Conservation (phyloP, 2,888 invertebrate species). For the Euplagia quadripunctaria region DNA sequence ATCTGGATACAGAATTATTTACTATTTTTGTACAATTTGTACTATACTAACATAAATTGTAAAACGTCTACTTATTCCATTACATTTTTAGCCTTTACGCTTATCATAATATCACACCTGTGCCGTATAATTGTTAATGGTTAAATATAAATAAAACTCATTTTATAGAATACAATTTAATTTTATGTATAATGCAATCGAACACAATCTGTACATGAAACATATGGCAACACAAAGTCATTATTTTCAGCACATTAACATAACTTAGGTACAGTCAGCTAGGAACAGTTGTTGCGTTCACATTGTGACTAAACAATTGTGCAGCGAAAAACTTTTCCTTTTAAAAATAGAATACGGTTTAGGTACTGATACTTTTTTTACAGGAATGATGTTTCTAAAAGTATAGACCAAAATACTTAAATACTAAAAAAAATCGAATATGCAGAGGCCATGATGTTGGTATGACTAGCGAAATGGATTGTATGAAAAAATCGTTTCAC, state of each 20-base stretch:
- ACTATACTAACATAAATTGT: no score
- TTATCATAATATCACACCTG: no score
- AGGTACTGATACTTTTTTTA: not conserved
- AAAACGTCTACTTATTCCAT: no score
- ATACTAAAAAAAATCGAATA: no score
- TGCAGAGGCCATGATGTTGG: no score
- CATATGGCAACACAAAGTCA: constrained; percentile 36
- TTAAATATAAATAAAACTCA: constrained; percentile 37
- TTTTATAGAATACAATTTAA: constrained; percentile 49
- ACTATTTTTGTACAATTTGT: no score
- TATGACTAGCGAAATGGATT: no score
- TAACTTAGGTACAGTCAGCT: constrained; percentile 24
- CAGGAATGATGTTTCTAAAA: not conserved
- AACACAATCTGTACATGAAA: constrained; percentile 47
- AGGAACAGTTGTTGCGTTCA: constrained; percentile 28
- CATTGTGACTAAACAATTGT: constrained; percentile 36
- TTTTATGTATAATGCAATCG: constrained; percentile 46
- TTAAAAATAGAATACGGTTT: not conserved
- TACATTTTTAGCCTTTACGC: no score
- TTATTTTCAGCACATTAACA: constrained; percentile 30
- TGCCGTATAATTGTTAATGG: no score
- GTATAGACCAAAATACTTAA: not conserved
- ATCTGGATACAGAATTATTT: no score
- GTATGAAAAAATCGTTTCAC: not conserved
- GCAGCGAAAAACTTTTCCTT: constrained; percentile 23